Percentiles rank a stretch among this genome's conserved stretches.
phyloP scores from a whole-genome alignment of 2,888 invertebrate genomes.

The Cheiracanthium punctorium region DNA sequence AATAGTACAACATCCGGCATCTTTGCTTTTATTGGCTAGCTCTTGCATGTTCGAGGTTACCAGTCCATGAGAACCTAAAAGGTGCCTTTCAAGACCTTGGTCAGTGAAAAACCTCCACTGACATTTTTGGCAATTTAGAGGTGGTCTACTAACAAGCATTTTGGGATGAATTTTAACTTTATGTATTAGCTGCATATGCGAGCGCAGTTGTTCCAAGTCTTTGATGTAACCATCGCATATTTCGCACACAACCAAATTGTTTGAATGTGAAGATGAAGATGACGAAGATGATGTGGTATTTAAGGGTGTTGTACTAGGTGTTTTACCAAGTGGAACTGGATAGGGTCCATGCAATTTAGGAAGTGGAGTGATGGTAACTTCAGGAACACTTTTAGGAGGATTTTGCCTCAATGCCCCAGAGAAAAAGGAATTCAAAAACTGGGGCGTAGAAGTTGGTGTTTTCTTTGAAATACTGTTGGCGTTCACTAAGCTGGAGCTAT shows the following conservation, averaged over 20 bases:
- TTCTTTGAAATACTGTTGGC: constrained; percentile 32
- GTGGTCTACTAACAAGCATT: constrained; percentile 95
- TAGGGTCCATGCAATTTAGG: constrained; percentile 63
- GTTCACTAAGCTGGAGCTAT: constrained; percentile 15
- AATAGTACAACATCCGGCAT: constrained; percentile 94
- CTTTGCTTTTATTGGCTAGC: constrained; percentile 94
- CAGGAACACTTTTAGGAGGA: constrained; percentile 14
- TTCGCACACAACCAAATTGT: constrained; percentile 89
- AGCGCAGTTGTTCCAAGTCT: constrained; percentile 93
- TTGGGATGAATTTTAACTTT: constrained; percentile 95
- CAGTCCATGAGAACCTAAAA: constrained; percentile 93
- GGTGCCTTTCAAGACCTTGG: constrained; percentile 95
- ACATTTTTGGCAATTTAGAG: constrained; percentile 96
- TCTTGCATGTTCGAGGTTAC: constrained; percentile 97
- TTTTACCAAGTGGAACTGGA: constrained; percentile 43
- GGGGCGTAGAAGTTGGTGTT: background rate
- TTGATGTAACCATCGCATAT: constrained; percentile 98
- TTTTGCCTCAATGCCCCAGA: constrained; percentile 25
- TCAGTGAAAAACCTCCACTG: constrained; percentile 97
- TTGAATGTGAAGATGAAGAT: background rate
- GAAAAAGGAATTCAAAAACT: constrained; percentile 23
- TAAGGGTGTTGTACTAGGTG: background rate
- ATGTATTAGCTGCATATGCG: constrained; percentile 98
- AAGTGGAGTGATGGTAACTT: constrained; percentile 37
- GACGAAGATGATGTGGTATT: background rate